Evolutionary conservation across 2,113 vertebrate genomes (phyloP).

Genomic region (Gorilla gorilla): DNA sequence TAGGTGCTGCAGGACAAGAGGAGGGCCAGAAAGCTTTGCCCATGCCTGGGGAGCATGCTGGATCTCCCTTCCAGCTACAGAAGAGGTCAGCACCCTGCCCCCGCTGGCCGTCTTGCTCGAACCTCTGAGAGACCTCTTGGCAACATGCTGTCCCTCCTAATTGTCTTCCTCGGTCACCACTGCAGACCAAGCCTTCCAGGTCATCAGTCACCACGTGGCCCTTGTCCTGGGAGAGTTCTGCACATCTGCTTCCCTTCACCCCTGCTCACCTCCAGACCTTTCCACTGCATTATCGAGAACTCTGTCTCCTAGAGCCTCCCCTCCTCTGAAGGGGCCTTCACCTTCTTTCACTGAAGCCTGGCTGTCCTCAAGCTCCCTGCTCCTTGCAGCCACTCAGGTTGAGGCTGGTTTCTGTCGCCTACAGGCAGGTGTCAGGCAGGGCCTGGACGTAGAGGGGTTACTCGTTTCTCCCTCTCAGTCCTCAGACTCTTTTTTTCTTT

Average conservation of each 20-base stretch:
- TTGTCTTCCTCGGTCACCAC: background rate
- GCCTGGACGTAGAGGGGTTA: background rate
- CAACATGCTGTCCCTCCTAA: fast-evolving
- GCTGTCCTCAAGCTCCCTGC: background rate
- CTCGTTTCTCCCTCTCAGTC: background rate
- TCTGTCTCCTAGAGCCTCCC: too few relatives aligned
- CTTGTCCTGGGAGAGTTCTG: background rate
- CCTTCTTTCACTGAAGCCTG: background rate
- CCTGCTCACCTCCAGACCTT: background rate
- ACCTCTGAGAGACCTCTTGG: background rate
- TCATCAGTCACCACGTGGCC: background rate
- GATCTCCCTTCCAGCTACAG: background rate
- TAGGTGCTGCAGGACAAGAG: background rate
- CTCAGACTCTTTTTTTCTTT: background rate
- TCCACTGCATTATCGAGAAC: background rate
- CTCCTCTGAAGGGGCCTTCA: background rate
- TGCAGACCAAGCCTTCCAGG: background rate
- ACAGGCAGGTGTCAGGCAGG: background rate
- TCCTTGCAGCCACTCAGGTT: background rate
- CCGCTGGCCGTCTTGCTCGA: background rate
- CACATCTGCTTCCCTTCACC: background rate
- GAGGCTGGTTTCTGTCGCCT: background rate
- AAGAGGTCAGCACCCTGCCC: background rate
- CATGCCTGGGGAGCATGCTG: background rate
- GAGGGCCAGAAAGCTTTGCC: background rate